Base-by-base conservation (phyloP, 2,113 vertebrate species). In the Festucalex cinctus region DNA sequence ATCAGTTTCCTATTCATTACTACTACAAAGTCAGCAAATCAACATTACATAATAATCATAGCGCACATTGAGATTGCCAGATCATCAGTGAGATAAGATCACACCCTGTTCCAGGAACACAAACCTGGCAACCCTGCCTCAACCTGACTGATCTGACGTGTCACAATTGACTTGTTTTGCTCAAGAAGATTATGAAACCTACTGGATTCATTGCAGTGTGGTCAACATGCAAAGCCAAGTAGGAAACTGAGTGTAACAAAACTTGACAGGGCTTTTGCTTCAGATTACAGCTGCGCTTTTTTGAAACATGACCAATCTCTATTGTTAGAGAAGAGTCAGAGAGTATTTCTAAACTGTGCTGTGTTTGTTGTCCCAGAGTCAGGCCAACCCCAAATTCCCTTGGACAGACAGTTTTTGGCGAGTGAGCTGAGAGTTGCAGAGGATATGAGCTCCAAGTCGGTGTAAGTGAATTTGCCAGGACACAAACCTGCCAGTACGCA, bases 341-440 rank as follows among this genome's bases (percentile, higher is more conserved):
- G 17, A 68, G 63, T 28, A 28, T 54, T 54, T 65, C 58, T 53
- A 48, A 70, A 44, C 36, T 75, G n/a, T 56, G 10, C 54, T 39
- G 8, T 79, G 73, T 80, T 82, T 85, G 66, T 84, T 77, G 76
- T 88, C 80, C 64, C 83, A 99, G 97, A 99, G 74, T 94, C 96
- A 0, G 94, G 96, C 66, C 95, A 97, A 83, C 94, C 96, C 54
- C 90, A 93, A 65, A 86, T 91, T 79, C 93, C 95, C 4, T 73
- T 99, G 89, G 96, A 96, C 70, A 93, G 96, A 83, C 84, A 94
- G 39, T 98, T 99, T 90, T 88, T 99, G 82, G 91, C 93, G 16
- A 92, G 82, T 71, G 95, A 98, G 83, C 86, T 99, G 69, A 95
- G 94, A 63, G 67, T 95, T 56, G 74, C 92, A 0, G 96, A 99